Evolutionary conservation across 2,888 invertebrate genomes (phyloP).

Genomic region (Cerastoderma edule): DNA sequence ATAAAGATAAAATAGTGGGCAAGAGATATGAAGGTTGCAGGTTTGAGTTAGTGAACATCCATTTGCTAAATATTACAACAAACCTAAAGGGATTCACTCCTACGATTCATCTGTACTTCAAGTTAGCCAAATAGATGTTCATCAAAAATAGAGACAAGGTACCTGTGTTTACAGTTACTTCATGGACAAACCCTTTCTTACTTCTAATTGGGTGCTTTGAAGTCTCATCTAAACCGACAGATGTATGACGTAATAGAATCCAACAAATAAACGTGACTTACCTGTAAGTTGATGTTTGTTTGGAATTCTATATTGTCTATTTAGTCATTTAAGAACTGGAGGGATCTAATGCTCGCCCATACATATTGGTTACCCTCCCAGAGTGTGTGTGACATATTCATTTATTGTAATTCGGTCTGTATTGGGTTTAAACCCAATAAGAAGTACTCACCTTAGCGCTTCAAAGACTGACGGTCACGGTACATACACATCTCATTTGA

Average conservation of each 20-base stretch:
- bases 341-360: no score
- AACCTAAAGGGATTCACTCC: background rate
- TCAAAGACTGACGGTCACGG: background rate
- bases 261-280: background rate
- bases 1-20: background rate
- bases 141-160: no score
- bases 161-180: no score
- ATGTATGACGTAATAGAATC: background rate
- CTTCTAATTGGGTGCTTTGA: background rate
- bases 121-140: background rate
- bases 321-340: slow-evolving; percentile 10
- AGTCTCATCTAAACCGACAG: background rate
- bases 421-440: background rate
- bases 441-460: background rate
- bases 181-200: no score
- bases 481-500: background rate
- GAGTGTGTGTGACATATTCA: background rate
- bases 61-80: background rate
- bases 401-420: background rate
- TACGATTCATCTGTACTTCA: background rate
- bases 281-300: background rate
- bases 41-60: background rate
- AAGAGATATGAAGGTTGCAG: background rate
- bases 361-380: no score
- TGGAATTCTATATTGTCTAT: slow-evolving; percentile 20